Evolutionary conservation across 2,797 vertebrate species (phyloP), one percentile per base, ranked within the genome.

Genomic region (Sandelia bainsii): DNA sequence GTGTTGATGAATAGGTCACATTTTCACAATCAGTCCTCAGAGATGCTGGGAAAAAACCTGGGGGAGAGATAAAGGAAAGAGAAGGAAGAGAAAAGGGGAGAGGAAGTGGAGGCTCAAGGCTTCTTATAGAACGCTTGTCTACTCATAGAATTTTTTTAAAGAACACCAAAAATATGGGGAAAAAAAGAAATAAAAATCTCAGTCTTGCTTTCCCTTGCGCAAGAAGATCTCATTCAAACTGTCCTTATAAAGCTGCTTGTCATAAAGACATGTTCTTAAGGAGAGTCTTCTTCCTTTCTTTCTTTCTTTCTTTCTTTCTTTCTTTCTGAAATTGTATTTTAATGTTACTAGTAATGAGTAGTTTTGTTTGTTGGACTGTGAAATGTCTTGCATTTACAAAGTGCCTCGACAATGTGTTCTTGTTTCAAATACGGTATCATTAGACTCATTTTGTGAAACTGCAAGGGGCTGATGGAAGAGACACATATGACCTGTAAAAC

Each of bases 1-100:
- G 71, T 93, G 92, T 25, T 34, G 32, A 94, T 93, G 87, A 94
- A 93, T 92, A 86, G 91, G 85, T 91, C 82, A 85, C 76, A 85
- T 92, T 91, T 91, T 51, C 70, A 73, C 88, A 83, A 88, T 89
- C 88, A 88, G 77, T 81, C 78, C 82, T 83, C 69, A 77, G 82
- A 87, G 90, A 90, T 77, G 70, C 71, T 77, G 75, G 65, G 69
- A 80, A 81, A 76, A 80, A 81, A 63, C 79, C 67, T 42, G 45
- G 40, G 62, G 61, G 54, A 77, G 53, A 66, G 52, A 73, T 68
- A 61, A 79, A 75, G 57, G 54, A 12, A 8, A 45, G 58, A 19
- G 58, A 39, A 27, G 23, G 45, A 29, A 25, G 34, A 63, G 37
- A 1, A 69, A 62, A 51, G 37, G 22, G 46, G 60, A 45, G 32